Percentiles rank a stretch among this genome's conserved stretches.
Conservation (phyloP, 2,888 invertebrate genomes). For the Ochropleura plecta region DNA sequence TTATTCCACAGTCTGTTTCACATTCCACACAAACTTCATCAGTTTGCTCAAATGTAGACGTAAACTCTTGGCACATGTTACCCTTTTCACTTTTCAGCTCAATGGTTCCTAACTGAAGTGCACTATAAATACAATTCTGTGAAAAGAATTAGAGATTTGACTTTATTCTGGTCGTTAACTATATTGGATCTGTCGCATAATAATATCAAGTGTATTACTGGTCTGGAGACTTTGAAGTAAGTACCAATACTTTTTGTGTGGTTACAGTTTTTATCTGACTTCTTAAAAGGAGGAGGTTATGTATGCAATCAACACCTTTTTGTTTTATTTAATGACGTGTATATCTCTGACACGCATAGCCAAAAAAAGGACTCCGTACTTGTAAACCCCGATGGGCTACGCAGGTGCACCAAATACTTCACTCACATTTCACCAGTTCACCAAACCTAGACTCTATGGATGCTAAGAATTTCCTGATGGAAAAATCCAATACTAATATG, state of each 20-base stretch:
- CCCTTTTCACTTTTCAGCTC: slow-evolving; percentile 79
- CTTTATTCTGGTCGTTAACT: slow-evolving; percentile 91
- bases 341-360: not conserved
- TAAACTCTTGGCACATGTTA: slow-evolving; percentile 33
- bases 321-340: not conserved
- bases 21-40: slow-evolving; percentile 30
- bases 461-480: too few relatives aligned
- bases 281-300: too few relatives aligned
- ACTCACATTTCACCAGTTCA: too few relatives aligned
- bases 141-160: slow-evolving; percentile 88
- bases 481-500: too few relatives aligned
- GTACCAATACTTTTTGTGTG: not conserved
- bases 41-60: slow-evolving; percentile 34
- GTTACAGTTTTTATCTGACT: not conserved
- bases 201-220: slow-evolving; percentile 89
- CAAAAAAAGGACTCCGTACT: not conserved
- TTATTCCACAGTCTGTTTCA: slow-evolving; percentile 29
- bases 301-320: too few relatives aligned
- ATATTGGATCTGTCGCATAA: slow-evolving; percentile 91
- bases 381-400: too few relatives aligned
- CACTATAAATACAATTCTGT: slow-evolving; percentile 91
- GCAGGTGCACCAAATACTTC: too few relatives aligned
- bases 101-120: slow-evolving; percentile 91
- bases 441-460: too few relatives aligned
- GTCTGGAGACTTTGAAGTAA: slow-evolving; percentile 89